A percentile compares a stretch with the other conserved stretches of the same genome.
These are phyloP conservation scores for Chaetophractus vellerosus DNA, from an alignment of 2,797 vertebrate species.

Conservation along the genomic window DNA sequence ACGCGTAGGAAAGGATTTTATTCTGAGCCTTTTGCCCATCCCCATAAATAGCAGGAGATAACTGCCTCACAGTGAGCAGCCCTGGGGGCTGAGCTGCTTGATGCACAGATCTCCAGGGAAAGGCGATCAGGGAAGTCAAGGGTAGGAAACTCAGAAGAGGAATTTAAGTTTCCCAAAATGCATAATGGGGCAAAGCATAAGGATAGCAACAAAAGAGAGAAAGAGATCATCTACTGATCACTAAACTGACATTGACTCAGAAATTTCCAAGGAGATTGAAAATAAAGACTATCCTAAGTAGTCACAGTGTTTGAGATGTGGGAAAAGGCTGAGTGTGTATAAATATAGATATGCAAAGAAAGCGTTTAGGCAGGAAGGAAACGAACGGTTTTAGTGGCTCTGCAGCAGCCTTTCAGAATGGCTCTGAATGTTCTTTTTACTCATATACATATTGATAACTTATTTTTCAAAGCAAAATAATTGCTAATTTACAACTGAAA, in stretches of 20 bases:
- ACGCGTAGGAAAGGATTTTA: neutral
- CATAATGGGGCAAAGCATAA: neutral
- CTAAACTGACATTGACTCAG: neutral
- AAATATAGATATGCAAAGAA: neutral
- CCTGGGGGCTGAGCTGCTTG: neutral
- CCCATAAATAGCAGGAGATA: constrained; percentile 16
- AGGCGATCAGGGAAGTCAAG: neutral
- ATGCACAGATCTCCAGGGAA: neutral
- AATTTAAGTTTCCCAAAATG: neutral
- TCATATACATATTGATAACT: neutral
- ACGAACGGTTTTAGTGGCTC: neutral
- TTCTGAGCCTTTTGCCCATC: neutral
- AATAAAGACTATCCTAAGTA: neutral
- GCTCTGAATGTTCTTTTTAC: constrained; percentile 41
- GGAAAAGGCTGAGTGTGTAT: neutral
- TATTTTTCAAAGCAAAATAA: constrained; percentile 64
- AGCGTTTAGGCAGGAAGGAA: neutral
- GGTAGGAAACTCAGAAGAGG: neutral
- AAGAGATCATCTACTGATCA: neutral
- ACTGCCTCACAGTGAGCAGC: neutral
- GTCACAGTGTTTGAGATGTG: neutral
- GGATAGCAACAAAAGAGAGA: neutral
- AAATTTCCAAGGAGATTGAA: constrained; percentile 19
- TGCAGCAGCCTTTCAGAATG: constrained; percentile 17
- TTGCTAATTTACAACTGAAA: constrained; percentile 56